Base-by-base conservation (phyloP, 2,797 vertebrate species). In the Falco biarmicus region DNA sequence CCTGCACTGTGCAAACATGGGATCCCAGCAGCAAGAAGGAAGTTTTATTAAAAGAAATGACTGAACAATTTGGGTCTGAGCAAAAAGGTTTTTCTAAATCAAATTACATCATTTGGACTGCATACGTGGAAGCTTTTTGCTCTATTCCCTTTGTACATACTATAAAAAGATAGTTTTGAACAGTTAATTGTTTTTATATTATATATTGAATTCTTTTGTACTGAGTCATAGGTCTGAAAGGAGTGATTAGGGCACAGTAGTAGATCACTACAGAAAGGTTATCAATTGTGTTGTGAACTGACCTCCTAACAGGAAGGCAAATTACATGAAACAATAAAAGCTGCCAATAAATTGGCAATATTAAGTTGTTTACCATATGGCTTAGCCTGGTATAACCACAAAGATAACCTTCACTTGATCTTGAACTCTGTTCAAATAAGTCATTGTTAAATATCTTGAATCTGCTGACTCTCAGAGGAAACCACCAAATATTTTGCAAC, bases 1-100 rank as follows among this genome's bases (percentile, higher is more conserved):
- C 47, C 34, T 66, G 41, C 34, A 11, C 34, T 15, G 6, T 2
- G 15, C 48, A 63, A 68, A 48, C 0, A 0, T 6, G 8, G 16
- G 13, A 84, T 51, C 47, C 26, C 80, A 59, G 64, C 2, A 3
- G 25, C 43, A 70, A 21, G 11, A 8, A 48, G 32, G 8, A 31
- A 26, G 11, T 19, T 85, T 63, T 15, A 51, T 1, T 43, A 45
- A 24, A 73, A 73, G 9, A 65, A 64, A 28, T 8, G 2, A 70
- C n/a, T 15, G 19, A 78, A 60, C 1, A 2, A 11, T 37, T 21
- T 24, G 24, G 45, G 50, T 50, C 32, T 8, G 32, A 89, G 51
- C 59, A 78, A 73, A 78, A 50, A 16, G 10, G 2, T 2, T 39
- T 54, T 82, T 81, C 56, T 2, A 21, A 77, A 75, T 14, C 13